Percentiles rank a stretch among this genome's conserved stretches.
These are phyloP conservation scores for Intellagama lesueurii DNA, from an alignment of 2,797 vertebrate genomes.

Conservation along the genomic window DNA sequence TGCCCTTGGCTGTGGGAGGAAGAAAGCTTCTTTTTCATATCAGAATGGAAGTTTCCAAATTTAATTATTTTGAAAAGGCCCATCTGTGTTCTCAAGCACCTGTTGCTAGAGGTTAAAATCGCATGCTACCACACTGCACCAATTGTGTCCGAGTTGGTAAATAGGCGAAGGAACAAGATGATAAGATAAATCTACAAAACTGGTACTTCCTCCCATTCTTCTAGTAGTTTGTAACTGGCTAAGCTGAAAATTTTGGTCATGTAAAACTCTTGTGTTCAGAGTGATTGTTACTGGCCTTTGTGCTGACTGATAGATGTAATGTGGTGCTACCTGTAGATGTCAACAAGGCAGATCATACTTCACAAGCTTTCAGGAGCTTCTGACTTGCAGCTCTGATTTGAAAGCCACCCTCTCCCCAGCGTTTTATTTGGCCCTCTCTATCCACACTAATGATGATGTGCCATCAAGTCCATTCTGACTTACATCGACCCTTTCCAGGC, in stretches of 20 bases:
- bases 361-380: background rate
- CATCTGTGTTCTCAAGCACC: background rate
- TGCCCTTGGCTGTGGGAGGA: background rate
- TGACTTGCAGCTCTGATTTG: background rate
- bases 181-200: background rate
- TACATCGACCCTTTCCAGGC: too few relatives aligned
- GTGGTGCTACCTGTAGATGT: background rate
- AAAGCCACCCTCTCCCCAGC: too few relatives aligned
- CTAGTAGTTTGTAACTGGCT: background rate
- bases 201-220: background rate
- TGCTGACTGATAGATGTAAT: background rate
- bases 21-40: conserved; percentile 27
- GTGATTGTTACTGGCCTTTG: too few relatives aligned
- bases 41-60: conserved; percentile 10
- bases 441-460: too few relatives aligned
- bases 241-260: background rate
- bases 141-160: background rate
- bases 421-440: background rate
- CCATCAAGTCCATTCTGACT: too few relatives aligned
- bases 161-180: background rate
- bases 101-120: background rate
- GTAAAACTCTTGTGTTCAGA: background rate
- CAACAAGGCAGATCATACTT: background rate
- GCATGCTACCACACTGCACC: background rate
- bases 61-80: background rate